A percentile compares a stretch with the other conserved stretches of the same genome.
These are phyloP conservation scores for Ctenicera cuprea DNA, from an alignment of 2,888 invertebrate species.

Conservation along the genomic window DNA sequence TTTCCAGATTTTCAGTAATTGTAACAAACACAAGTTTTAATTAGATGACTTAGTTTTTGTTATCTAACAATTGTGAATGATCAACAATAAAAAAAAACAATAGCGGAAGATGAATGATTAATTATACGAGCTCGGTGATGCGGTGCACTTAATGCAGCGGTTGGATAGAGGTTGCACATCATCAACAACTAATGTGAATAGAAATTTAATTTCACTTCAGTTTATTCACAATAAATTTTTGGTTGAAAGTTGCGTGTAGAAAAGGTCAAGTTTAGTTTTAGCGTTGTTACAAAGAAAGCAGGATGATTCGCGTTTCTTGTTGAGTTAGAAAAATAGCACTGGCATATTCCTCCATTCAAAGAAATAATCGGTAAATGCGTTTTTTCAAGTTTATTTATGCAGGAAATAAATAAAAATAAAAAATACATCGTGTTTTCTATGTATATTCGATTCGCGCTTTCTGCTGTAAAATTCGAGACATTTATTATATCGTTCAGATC, in stretches of 20 bases:
- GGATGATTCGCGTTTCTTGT: conserved; percentile 18
- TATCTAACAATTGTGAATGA: background rate
- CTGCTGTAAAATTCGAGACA: conserved; percentile 49
- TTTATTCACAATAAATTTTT: conserved; percentile 22
- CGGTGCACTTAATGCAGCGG: conserved; percentile 21
- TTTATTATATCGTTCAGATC: conserved; percentile 48
- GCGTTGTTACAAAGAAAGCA: background rate
- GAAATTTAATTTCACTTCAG: conserved; percentile 8
- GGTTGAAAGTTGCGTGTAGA: background rate
- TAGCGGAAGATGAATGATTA: background rate
- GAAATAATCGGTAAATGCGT: conserved; percentile 28
- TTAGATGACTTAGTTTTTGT: no score
- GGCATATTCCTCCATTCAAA: conserved; percentile 1
- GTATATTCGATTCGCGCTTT: conserved; percentile 42
- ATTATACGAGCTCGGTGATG: conserved; percentile 8
- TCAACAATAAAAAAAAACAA: conserved; percentile 15
- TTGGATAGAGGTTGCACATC: conserved; percentile 3
- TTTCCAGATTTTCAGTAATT: no score
- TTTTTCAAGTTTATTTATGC: conserved; percentile 35
- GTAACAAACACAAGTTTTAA: no score
- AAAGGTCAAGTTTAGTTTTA: conserved; percentile 1
- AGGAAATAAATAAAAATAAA: conserved; percentile 39
- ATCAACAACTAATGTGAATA: background rate
- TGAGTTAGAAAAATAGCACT: conserved; percentile 26
- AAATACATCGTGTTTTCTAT: conserved; percentile 35